Evolutionary conservation across 2,113 vertebrate genomes (phyloP), one percentile per base, ranked within the genome.

Genomic region (Vulpes ferrilata): DNA sequence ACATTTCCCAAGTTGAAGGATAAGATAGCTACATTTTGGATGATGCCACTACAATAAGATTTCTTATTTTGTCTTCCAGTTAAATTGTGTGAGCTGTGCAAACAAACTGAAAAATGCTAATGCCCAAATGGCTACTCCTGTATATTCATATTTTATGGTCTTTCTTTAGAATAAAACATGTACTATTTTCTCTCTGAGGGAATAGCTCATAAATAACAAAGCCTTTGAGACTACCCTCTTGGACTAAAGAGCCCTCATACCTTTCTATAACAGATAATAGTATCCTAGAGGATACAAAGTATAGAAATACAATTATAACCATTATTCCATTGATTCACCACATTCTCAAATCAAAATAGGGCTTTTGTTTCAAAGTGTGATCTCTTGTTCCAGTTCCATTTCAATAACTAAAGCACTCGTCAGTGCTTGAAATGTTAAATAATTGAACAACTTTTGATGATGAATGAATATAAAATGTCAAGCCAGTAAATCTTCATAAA

Each of bases 271-370:
- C 17, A 89, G 38, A 6, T 73, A 96, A 98, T 97, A 96, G 78
- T 79, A 86, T 97, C 93, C 96, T 93, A 97, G 78, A 98, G 97
- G 98, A 74, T 60, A 25, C 98, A 97, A 98, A 85, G 79, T 95
- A 62, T 48, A 95, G 71, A 88, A 83, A 81, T 0, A 0, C 23
- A 96, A 73, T 98, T 98, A 96, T 82, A 89, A 95, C 85, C 43
- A 19, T 86, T n/a, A 96, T 95, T 79, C 69, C 73, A 87, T 92
- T 78, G 79, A 76, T 92, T 97, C 62, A 74, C 55, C 74, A 69
- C 51, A 96, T 35, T 96, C 76, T 97, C 62, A 96, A 90, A 27
- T 93, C 51, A 85, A n/a, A 30, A 96, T 9, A 78, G 88, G 5
- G 38, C 23, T 86, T 87, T 94, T 86, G 60, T 95, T 84, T 90